Base-by-base conservation (phyloP, 2,797 vertebrate genomes). In the Hydrolagus colliei region DNA sequence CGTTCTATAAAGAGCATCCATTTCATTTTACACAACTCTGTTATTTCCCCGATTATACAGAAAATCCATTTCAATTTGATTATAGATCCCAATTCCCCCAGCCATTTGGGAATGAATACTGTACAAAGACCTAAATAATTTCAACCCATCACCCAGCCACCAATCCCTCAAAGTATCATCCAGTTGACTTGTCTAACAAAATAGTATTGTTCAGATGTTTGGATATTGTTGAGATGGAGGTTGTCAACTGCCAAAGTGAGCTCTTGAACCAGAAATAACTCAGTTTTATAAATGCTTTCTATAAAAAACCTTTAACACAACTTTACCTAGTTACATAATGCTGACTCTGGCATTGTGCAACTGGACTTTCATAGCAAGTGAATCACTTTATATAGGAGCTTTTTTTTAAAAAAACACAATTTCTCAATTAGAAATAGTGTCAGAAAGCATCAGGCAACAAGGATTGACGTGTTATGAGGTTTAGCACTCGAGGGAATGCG, bases 401-500 rank as follows among this genome's bases (percentile, higher is more conserved):
- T 52, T 52, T 52, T 52, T 52, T 52, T 3, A 52, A 52, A 52
- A 6, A 52, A 52, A 52, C 41, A 3, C 41, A 52, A 52, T 52
- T 52, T 52, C 41, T 52, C 41, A 3, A 52, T 52, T 52, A 52
- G 41, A 52, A 52, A 52, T 1, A 52, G 41, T 52, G 41, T 52
- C 41, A 87, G 86, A 88, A 85, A 90, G 89, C 32, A 88, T 76
- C 0, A 12, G 68, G 75, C 78, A 86, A 11, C 65, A 86, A 86
- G 86, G 88, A 73, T 87, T 88, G 89, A 87, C 79, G 22, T 65
- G 71, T 86, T 59, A 59, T 61, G 68, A 74, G 85, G 80, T 87
- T 35, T 87, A 72, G 91, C 92, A 91, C 89, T 88, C 88, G 89
- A 18, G 22, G 72, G 22, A 73, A 12, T 73, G 18, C 72, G 11